Percentiles rank a stretch among this genome's conserved stretches.
phyloP scores from a whole-genome alignment of 2,888 invertebrate species.

The Drosophila flavopinicola region DNA sequence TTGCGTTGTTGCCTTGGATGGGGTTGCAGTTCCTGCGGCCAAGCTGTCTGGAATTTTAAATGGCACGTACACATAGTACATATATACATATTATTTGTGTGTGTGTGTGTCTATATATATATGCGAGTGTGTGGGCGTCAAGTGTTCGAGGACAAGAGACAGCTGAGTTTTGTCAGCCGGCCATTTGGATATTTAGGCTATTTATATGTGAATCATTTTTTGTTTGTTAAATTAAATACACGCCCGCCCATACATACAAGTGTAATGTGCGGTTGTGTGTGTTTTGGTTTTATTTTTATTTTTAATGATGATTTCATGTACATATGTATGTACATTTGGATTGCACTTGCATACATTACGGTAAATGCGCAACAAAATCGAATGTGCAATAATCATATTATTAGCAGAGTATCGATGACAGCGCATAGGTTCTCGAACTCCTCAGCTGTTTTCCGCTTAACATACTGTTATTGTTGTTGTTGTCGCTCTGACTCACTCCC shows the following conservation, averaged over 20 bases:
- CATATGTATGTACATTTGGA: slow-evolving; percentile 40
- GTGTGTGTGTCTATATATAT: slow-evolving; percentile 5
- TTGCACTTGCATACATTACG: slow-evolving; percentile 15
- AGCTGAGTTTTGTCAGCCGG: slow-evolving; percentile 49
- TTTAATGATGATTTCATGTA: slow-evolving; percentile 75
- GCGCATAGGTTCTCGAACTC: slow-evolving; percentile 26
- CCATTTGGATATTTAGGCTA: slow-evolving; percentile 53
- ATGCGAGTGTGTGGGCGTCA: slow-evolving; percentile 45
- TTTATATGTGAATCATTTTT: slow-evolving; percentile 75
- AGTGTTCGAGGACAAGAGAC: slow-evolving; percentile 60
- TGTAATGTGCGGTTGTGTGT: slow-evolving; percentile 25
- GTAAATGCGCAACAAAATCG: slow-evolving; percentile 31
- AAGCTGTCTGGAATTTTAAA: slow-evolving; percentile 56
- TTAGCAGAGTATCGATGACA: slow-evolving; percentile 10
- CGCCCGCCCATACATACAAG: slow-evolving; percentile 11
- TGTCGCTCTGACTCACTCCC: slow-evolving; percentile 59
- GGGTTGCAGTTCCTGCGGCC: slow-evolving; percentile 52
- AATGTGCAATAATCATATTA: slow-evolving; percentile 9
- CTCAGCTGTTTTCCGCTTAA: slow-evolving; percentile 65
- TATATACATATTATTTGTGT: slow-evolving; percentile 5
- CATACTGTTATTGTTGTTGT: slow-evolving; percentile 16
- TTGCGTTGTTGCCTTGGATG: slow-evolving; percentile 44
- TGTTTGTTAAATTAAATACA: slow-evolving; percentile 72
- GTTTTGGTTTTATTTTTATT: slow-evolving; percentile 48
- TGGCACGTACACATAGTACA: slow-evolving; percentile 25